Conservation (phyloP, 1,140 invertebrate genomes). For the Phortica variegata region DNA sequence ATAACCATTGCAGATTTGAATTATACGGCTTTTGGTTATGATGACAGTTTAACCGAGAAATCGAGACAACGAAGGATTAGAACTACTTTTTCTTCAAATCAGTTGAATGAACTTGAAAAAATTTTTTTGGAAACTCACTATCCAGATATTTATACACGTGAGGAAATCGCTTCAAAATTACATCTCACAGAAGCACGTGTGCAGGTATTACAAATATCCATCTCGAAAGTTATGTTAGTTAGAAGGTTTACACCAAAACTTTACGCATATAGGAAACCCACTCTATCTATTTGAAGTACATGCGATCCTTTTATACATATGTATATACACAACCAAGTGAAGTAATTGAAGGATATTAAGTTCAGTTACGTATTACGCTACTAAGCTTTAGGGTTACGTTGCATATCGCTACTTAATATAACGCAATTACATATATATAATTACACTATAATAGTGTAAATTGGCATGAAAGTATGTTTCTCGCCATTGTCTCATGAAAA, state of each 20-base stretch:
- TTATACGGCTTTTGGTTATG: no score
- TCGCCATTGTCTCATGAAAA: no score
- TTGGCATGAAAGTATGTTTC: no score
- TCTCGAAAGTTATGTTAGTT: background rate
- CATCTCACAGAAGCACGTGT: conserved; percentile 97
- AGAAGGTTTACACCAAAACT: background rate
- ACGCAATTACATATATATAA: no score
- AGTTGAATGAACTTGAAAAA: conserved; percentile 93
- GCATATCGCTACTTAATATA: no score
- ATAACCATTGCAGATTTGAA: conserved; percentile 90
- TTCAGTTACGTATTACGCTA: no score
- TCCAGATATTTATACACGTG: conserved; percentile 98
- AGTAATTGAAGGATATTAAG: no score
- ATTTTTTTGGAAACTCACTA: conserved; percentile 98
- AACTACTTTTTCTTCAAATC: conserved; percentile 95
- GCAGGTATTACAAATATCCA: conserved; percentile 72
- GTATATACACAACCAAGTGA: no score
- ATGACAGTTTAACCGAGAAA: conserved; percentile 85
- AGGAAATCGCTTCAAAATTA: conserved; percentile 98
- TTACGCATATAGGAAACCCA: background rate
- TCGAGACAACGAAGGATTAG: conserved; percentile 90
- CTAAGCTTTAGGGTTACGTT: no score
- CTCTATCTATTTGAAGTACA: no score
- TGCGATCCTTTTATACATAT: no score
- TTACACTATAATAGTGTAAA: no score